Evolutionary conservation across 2,888 invertebrate species (phyloP).

Genomic region (Marasmarcha lunaedactyla): DNA sequence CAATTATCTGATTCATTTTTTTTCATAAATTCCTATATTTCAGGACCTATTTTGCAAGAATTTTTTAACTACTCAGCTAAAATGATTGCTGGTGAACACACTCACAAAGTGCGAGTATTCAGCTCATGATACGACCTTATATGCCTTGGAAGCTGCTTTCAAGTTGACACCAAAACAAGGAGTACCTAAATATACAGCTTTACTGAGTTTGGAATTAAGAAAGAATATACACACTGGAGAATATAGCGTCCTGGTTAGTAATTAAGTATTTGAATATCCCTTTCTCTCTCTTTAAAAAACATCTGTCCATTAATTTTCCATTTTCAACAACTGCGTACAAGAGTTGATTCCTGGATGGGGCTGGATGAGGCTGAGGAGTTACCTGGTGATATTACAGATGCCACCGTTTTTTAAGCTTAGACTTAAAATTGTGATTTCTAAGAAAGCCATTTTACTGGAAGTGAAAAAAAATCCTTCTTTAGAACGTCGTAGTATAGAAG

Average conservation of each 20-base stretch:
- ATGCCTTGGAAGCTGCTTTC: conserved; percentile 15
- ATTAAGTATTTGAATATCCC: too few relatives aligned
- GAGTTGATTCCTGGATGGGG: too few relatives aligned
- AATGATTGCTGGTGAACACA: conserved; percentile 17
- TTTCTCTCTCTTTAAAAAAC: too few relatives aligned
- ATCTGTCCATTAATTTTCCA: too few relatives aligned
- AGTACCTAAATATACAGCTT: conserved; percentile 20
- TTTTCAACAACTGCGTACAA: too few relatives aligned
- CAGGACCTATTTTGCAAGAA: conserved; percentile 23
- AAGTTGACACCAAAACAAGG: conserved; percentile 17
- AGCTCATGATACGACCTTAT: conserved; percentile 26
- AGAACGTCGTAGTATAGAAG: too few relatives aligned
- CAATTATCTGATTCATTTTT: neutral
- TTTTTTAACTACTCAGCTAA: conserved; percentile 19
- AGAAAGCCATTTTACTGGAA: too few relatives aligned
- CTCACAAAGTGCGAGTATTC: conserved; percentile 21
- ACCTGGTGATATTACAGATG: too few relatives aligned
- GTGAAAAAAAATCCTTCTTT: too few relatives aligned
- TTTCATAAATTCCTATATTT: neutral
- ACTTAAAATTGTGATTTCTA: too few relatives aligned
- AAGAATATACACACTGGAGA: conserved; percentile 17
- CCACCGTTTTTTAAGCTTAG: too few relatives aligned
- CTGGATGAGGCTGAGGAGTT: too few relatives aligned
- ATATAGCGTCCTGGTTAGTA: conserved; percentile 29
- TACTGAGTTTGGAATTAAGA: conserved; percentile 25